These are phyloP conservation scores for Xyrichtys novacula DNA, from an alignment of 2,797 vertebrate genomes.

Conservation along the genomic window DNA sequence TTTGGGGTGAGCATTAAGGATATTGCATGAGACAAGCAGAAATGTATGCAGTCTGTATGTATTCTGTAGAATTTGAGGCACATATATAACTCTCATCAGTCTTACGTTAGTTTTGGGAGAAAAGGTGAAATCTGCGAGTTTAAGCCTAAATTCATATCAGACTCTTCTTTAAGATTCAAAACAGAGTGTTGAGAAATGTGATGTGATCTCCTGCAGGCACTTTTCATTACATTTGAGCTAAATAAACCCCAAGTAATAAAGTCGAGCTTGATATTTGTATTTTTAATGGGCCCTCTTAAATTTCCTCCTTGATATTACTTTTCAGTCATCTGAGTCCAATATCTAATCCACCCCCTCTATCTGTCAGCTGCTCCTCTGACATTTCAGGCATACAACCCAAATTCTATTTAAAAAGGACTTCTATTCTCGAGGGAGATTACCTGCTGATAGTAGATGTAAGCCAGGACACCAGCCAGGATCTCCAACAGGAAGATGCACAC, in stretches of 20 bases:
- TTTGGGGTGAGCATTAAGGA: constrained; percentile 17
- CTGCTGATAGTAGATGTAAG: constrained; percentile 98
- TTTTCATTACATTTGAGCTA: constrained; percentile 55
- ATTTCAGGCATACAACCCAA: neutral
- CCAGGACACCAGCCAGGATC: constrained; percentile 94
- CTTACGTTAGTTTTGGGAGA: neutral
- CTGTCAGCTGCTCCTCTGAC: neutral
- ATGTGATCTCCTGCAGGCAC: constrained; percentile 23
- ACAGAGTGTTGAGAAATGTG: constrained; percentile 26
- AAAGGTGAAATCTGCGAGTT: neutral
- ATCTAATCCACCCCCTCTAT: neutral
- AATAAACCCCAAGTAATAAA: constrained; percentile 48
- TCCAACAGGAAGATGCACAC: constrained; percentile 96
- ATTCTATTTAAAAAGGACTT: neutral
- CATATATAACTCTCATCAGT: constrained; percentile 1
- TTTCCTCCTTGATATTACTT: constrained; percentile 24
- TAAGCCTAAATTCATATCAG: constrained; percentile 14
- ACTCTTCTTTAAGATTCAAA: constrained; percentile 15
- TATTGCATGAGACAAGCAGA: neutral
- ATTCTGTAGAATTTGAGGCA: neutral
- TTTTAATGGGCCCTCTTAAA: constrained; percentile 44
- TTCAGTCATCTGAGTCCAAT: constrained; percentile 2
- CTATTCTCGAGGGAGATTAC: constrained; percentile 74
- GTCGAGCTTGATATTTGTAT: constrained; percentile 50
- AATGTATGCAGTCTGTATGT: neutral